Conservation (phyloP, 2,113 vertebrate species). For the Athene noctua region DNA sequence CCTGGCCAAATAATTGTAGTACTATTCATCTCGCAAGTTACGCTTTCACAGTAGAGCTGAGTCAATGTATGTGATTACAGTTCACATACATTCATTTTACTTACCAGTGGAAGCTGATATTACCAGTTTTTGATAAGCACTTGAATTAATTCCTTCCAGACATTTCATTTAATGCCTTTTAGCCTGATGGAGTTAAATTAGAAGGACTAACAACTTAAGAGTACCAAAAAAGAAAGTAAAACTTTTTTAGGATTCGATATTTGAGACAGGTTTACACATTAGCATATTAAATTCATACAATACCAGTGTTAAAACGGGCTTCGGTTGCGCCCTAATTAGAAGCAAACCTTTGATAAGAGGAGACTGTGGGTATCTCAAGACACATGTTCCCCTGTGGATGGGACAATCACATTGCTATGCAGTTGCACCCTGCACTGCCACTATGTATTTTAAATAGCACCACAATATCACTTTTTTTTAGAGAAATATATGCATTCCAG, state of each 20-base stretch:
- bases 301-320: not conserved
- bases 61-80: not conserved
- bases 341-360: not conserved
- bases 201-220: not conserved
- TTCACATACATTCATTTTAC: slow-evolving; percentile 5
- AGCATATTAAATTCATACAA: not conserved
- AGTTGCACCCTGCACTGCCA: rapidly evolving
- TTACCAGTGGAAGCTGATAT: not conserved
- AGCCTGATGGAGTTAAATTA: slow-evolving; percentile 28
- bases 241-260: not conserved
- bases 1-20: not conserved
- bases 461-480: not conserved
- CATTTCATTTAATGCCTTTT: slow-evolving; percentile 8
- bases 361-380: not conserved
- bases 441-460: not conserved
- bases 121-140: not conserved
- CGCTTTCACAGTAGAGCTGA: not conserved
- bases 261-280: slow-evolving; percentile 10
- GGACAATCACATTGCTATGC: rapidly evolving
- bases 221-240: not conserved
- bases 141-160: slow-evolving; percentile 30
- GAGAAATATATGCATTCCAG: not conserved
- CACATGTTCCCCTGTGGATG: not conserved
- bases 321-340: not conserved
- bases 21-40: not conserved